Evolutionary conservation across 2,113 vertebrate genomes (phyloP).

Genomic region (Cyanoliseus patagonus): DNA sequence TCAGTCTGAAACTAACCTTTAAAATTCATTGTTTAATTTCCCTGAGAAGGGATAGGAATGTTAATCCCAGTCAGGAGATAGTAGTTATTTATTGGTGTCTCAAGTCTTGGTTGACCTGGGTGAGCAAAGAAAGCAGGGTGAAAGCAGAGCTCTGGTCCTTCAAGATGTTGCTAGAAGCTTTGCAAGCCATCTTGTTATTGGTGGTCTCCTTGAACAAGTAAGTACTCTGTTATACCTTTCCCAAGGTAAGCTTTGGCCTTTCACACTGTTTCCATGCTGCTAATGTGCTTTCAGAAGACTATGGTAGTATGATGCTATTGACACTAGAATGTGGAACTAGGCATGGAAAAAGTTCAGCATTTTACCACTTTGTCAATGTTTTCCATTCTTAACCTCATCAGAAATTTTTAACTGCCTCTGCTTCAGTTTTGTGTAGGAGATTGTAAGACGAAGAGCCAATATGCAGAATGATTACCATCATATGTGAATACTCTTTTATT

Average conservation of each 20-base stretch:
- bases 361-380: conserved; percentile 13
- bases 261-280: neutral
- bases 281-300: neutral
- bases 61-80: neutral
- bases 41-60: neutral
- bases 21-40: neutral
- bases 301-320: neutral
- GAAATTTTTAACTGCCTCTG: conserved; percentile 38
- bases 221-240: neutral
- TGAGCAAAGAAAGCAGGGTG: neutral
- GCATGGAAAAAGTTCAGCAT: neutral
- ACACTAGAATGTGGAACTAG: neutral
- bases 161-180: neutral
- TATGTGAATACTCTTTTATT: neutral
- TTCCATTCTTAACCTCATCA: neutral
- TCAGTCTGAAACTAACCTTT: neutral
- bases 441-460: neutral
- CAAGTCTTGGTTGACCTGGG: neutral
- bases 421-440: conserved; percentile 17
- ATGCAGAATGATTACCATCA: neutral
- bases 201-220: neutral
- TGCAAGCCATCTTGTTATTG: neutral
- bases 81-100: neutral
- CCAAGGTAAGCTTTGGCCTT: neutral
- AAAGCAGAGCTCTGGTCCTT: neutral